Base-by-base conservation (phyloP, 2,113 vertebrate genomes). In the Anthoscopus minutus region DNA sequence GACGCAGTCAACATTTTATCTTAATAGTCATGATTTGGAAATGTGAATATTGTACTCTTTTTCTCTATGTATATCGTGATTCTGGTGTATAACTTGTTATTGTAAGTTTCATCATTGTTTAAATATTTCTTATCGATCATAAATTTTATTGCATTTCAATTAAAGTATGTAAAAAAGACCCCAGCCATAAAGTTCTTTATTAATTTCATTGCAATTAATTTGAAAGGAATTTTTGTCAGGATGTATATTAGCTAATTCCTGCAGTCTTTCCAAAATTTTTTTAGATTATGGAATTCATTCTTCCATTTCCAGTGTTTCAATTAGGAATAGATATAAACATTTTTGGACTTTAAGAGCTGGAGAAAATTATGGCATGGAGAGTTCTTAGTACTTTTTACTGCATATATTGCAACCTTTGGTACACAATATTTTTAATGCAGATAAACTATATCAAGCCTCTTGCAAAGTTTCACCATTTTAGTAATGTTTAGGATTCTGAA, bases 141-240 rank as follows among this genome's bases (percentile, higher is more conserved):
- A n/a, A n/a, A 25, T 81, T 86, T 79, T 19, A 51, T 66, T 76
- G n/a, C 6, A 37, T 77, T 79, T 81, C 9, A 64, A 23, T 40
- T 56, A 13, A 1, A 53, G 5, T 19, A 61, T n/a, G 15, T 53
- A 80, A 53, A 54, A 40, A 27, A 15, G 31, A 0, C 2, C 1
- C 8, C 23, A 83, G 9, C 9, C 10, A 60, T 38, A 89, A 82
- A 83, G 4, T 10, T 78, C 37, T 78, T 91, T 70, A 62, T 3
- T 80, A 2, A 86, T 62, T 81, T 10, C 28, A 27, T 16, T 33
- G 2, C 8, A 80, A 72, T 64, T 51, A 69, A 60, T 60, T 30
- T 56, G 6, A 62, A 86, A 40, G 4, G 17, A 8, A 15, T 54
- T 91, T 88, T 89, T 57, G 31, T 48, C 25, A 42, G 14, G 2